phyloP scores from a whole-genome alignment of 1,140 invertebrate genomes.

The Bradysia coprophila region DNA sequence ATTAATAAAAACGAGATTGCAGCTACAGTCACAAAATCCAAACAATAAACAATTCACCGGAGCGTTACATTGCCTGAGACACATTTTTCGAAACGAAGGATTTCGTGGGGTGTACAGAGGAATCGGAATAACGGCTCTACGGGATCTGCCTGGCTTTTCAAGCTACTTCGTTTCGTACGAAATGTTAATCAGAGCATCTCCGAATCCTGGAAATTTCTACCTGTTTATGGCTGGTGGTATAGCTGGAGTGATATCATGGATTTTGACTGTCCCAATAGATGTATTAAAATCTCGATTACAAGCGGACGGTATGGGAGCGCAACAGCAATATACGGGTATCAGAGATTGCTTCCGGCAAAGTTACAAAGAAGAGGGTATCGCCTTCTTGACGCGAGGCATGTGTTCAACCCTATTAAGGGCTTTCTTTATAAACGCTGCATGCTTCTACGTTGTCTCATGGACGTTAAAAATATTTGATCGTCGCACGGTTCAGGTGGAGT shows the following conservation, averaged over 20 bases:
- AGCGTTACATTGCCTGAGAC: constrained; percentile 40
- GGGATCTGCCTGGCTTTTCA: constrained; percentile 52
- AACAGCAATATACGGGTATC: constrained; percentile 38
- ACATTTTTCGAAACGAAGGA: constrained; percentile 44
- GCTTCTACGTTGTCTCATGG: constrained; percentile 72
- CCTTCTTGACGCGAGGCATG: constrained; percentile 48
- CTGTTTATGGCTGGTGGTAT: constrained; percentile 62
- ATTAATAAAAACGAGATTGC: constrained; percentile 67
- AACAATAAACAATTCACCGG: constrained; percentile 24
- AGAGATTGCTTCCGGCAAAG: constrained; percentile 54
- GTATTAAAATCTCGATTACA: constrained; percentile 79
- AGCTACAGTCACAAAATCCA: constrained; percentile 29
- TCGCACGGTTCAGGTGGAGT: neutral
- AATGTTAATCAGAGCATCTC: constrained; percentile 30
- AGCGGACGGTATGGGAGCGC: constrained; percentile 37
- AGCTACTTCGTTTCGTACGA: constrained; percentile 48
- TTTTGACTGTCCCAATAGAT: constrained; percentile 71
- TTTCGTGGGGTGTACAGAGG: constrained; percentile 53
- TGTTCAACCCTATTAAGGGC: constrained; percentile 62
- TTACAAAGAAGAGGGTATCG: constrained; percentile 42
- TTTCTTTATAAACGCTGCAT: constrained; percentile 84
- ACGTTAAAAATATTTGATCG: constrained; percentile 22
- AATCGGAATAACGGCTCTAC: constrained; percentile 45
- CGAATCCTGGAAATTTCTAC: constrained; percentile 25
- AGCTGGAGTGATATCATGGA: constrained; percentile 72